phyloP scores from a whole-genome alignment of 2,888 invertebrate genomes.

The Argyra leucocephala region DNA sequence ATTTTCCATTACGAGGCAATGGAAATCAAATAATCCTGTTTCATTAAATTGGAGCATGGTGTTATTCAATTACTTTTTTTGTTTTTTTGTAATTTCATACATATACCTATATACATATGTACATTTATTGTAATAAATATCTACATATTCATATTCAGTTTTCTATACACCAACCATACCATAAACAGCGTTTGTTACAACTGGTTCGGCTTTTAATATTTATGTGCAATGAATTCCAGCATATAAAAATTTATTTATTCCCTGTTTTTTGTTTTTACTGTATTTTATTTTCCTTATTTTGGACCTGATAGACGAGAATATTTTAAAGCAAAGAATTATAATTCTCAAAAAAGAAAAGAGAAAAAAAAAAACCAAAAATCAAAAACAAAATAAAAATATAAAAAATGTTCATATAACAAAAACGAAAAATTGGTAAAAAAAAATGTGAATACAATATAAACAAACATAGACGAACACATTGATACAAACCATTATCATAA shows the following conservation, averaged over 20 bases:
- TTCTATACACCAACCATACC: neutral
- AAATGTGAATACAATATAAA: neutral
- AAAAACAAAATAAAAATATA: neutral
- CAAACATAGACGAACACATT: neutral
- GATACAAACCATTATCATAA: neutral
- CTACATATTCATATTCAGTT: neutral
- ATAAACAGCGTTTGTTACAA: neutral
- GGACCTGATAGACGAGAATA: neutral
- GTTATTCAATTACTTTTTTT: no score
- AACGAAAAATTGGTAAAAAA: neutral
- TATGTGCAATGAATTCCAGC: constrained; percentile 1
- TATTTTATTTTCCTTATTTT: neutral
- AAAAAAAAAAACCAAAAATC: neutral
- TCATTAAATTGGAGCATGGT: no score
- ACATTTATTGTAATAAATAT: neutral
- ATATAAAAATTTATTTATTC: neutral
- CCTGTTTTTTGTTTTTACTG: neutral
- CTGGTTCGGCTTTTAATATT: neutral
- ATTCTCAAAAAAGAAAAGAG: no score
- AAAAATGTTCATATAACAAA: neutral
- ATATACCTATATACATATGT: neutral
- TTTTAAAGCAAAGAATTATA: neutral
- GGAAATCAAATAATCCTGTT: no score
- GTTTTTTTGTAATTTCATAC: no score
- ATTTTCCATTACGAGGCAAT: no score